phyloP scores from a whole-genome alignment of 2,888 invertebrate species.

The Amiota communis region DNA sequence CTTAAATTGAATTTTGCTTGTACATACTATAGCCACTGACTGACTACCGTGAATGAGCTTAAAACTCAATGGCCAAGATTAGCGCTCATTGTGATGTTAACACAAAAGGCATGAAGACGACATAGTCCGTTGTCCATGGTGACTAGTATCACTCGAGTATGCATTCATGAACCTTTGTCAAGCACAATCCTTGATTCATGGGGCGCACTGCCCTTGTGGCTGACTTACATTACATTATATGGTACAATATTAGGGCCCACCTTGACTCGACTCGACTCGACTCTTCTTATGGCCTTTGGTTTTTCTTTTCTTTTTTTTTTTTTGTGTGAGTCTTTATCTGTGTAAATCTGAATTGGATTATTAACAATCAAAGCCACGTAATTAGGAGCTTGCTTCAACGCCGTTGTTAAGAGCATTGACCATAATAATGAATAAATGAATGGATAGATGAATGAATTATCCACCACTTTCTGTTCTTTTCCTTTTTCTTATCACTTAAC shows the following conservation, averaged over 20 bases:
- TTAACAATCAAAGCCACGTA: constrained; percentile 25
- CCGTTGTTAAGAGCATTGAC: not conserved
- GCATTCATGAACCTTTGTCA: not conserved
- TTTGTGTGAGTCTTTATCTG: constrained; percentile 21
- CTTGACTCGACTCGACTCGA: not conserved
- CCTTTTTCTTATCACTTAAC: not conserved
- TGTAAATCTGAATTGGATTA: constrained; percentile 24
- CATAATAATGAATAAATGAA: not conserved
- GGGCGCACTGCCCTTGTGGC: not conserved
- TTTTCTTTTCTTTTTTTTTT: constrained; percentile 3
- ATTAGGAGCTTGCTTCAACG: not conserved
- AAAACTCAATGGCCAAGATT: not conserved
- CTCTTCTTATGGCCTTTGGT: not conserved
- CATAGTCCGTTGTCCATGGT: not conserved
- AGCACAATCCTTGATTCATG: constrained; percentile 2
- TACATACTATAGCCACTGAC: not conserved
- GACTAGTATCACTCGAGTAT: not conserved
- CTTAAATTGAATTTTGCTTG: constrained; percentile 55
- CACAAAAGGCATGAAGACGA: not conserved
- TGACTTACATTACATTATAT: not conserved
- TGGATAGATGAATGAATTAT: too few relatives aligned
- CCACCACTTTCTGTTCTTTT: too few relatives aligned
- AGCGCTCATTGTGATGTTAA: constrained; percentile 1
- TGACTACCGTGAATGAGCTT: too few relatives aligned
- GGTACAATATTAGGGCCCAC: not conserved